A percentile compares a stretch with the other conserved stretches of the same genome.
phyloP scores from a whole-genome alignment of 2,888 invertebrate genomes.

The Microctonus brassicae region DNA sequence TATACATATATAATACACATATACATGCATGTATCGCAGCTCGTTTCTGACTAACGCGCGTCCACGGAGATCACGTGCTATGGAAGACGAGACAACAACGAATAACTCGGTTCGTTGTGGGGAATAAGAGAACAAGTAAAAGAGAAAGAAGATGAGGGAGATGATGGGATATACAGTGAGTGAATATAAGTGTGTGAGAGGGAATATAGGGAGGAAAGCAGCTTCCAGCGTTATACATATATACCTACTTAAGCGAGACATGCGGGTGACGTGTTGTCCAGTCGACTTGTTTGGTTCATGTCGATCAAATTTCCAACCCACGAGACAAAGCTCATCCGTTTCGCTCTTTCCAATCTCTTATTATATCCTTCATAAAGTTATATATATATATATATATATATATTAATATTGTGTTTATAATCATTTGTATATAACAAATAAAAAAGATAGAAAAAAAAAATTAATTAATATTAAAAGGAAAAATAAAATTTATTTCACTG shows the following conservation, averaged over 20 bases:
- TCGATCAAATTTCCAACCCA: conserved; percentile 68
- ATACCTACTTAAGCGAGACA: conserved; percentile 32
- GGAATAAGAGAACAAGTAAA: background rate
- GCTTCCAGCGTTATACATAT: conserved; percentile 18
- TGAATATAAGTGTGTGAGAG: too few species aligned
- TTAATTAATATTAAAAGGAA: too few species aligned
- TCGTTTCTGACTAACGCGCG: conserved; percentile 32
- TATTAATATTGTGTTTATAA: too few species aligned
- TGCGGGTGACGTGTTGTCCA: conserved; percentile 47
- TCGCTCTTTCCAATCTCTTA: conserved; percentile 10
- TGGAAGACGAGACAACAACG: conserved; percentile 36
- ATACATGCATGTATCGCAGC: conserved; percentile 16
- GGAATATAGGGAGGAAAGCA: conserved; percentile 2
- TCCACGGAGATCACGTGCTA: conserved; percentile 31
- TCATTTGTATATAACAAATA: too few species aligned
- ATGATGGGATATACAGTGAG: too few species aligned
- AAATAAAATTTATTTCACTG: too few species aligned
- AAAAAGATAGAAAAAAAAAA: too few species aligned
- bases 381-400: too few species aligned
- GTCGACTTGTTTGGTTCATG: conserved; percentile 65
- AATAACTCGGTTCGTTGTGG: conserved; percentile 20
- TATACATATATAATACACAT: background rate
- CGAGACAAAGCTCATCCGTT: conserved; percentile 56
- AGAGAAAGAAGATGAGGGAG: background rate
- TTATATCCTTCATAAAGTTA: conserved; percentile 17